Evolutionary conservation across 1,140 invertebrate genomes (phyloP).

Genomic region (Rhagoletis pomonella): DNA sequence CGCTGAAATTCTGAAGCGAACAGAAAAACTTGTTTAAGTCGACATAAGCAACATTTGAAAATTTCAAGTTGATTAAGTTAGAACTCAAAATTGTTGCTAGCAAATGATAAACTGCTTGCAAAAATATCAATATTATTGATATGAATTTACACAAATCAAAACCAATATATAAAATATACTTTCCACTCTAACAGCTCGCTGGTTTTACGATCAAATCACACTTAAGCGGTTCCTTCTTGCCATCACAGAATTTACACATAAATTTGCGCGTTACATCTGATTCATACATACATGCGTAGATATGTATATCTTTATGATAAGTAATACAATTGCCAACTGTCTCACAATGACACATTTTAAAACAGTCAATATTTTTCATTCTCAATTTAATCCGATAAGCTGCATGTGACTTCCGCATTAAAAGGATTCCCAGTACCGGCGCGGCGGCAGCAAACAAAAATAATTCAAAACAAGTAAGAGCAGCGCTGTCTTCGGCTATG

Average conservation of each 20-base stretch:
- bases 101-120: neutral
- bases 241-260: too few species aligned
- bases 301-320: neutral
- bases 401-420: neutral
- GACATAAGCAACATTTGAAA: too few species aligned
- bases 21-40: too few species aligned
- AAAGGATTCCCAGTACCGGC: neutral
- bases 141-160: neutral
- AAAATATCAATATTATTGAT: neutral
- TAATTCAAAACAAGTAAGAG: constrained; percentile 19
- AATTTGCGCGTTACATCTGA: too few species aligned
- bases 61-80: too few species aligned
- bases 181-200: too few species aligned
- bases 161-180: too few species aligned
- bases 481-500: too few species aligned
- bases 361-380: neutral
- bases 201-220: too few species aligned
- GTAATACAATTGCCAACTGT: constrained; percentile 2
- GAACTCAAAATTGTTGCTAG: neutral
- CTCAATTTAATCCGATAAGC: constrained; percentile 41
- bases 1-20: too few species aligned
- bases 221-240: too few species aligned
- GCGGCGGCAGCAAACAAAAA: neutral
- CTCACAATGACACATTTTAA: neutral
- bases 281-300: neutral